phyloP scores from a whole-genome alignment of 53 echinoderm and acorn worm genomes.

The Pentamera pediparva region DNA sequence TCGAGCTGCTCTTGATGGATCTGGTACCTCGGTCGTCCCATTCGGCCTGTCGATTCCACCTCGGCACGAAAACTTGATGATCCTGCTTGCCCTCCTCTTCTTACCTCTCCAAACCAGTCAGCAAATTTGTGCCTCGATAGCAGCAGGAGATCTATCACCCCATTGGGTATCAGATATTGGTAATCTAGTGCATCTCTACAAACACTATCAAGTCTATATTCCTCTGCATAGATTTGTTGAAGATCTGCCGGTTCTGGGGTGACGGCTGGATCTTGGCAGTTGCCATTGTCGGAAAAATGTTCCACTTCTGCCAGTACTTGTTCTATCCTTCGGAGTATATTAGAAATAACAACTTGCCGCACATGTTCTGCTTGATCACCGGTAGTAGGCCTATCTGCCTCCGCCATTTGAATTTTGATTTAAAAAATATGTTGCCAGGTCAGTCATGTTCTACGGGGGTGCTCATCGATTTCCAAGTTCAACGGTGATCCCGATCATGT shows the following conservation, averaged over 20 bases:
- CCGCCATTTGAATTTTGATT: too few species aligned
- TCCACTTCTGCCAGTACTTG: neutral
- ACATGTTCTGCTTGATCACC: neutral
- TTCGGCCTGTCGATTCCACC: neutral
- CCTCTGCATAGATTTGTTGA: neutral
- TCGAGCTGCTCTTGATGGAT: constrained; percentile 20
- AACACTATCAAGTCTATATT: constrained; percentile 21
- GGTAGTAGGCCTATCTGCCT: too few species aligned
- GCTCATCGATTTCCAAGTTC: too few species aligned
- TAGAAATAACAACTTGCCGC: neutral
- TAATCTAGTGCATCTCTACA: constrained; percentile 22
- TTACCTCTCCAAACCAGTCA: neutral
- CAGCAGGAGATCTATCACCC: constrained; percentile 6
- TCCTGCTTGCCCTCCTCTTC: neutral
- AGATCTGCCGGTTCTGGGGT: neutral
- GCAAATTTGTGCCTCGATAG: neutral
- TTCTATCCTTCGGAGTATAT: neutral
- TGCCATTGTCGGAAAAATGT: too few species aligned
- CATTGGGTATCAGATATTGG: constrained; percentile 13
- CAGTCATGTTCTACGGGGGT: too few species aligned
- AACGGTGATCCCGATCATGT: too few species aligned
- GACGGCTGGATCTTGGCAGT: neutral
- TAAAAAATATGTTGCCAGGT: too few species aligned
- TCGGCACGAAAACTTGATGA: too few species aligned
- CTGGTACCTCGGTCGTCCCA: constrained; percentile 10